Evolutionary conservation across 1,140 invertebrate species (phyloP), one percentile per base, ranked within the genome.

Genomic region (Apis dorsata): DNA sequence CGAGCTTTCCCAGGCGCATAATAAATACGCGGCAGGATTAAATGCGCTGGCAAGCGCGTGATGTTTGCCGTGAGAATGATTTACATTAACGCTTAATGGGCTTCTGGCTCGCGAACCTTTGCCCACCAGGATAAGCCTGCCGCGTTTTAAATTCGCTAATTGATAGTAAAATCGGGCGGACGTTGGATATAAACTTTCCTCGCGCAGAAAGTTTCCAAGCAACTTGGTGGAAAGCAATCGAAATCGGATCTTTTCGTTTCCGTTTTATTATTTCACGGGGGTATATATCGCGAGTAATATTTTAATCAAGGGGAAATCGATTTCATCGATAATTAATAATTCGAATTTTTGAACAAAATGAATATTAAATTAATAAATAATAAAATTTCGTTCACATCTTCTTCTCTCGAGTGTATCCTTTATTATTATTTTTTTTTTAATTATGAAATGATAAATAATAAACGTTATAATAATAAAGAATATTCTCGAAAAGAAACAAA

Each of bases 31-130:
- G 15, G 60, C 17, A n/a, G 74, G 57, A 76, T 65, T 63, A 63
- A 75, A 75, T 59, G 21, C 72, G 57, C n/a, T 8, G 60, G 12
- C 34, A n/a, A 63, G 5, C 34, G 60, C 60, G 60, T 24, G 59
- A 74, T 24, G 69, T 71, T 55, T 55, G 17, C 59, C 59, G 21
- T 21, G 73, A 49, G 59, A 75, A 63, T 75, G 60, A 75, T 75
- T 63, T 63, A 75, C 73, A 75, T 75, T 76, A 65, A 76, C 74
- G 74, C 11, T 65, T 65, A 76, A 65, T 76, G 44, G 60, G 60
- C 51, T 19, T 44, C 10, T 17, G n/a, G 60, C 5, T 44, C 34
- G 7, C 34, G 34, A 44, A 44, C 34, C 34, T 44, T 7, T 44
- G 34, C 34, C 34, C 60, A n/a, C 9, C 19, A 8, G 19, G 19